Evolutionary conservation across 1,140 invertebrate species (phyloP).

Genomic region (Ceratoteleas bidentatus): DNA sequence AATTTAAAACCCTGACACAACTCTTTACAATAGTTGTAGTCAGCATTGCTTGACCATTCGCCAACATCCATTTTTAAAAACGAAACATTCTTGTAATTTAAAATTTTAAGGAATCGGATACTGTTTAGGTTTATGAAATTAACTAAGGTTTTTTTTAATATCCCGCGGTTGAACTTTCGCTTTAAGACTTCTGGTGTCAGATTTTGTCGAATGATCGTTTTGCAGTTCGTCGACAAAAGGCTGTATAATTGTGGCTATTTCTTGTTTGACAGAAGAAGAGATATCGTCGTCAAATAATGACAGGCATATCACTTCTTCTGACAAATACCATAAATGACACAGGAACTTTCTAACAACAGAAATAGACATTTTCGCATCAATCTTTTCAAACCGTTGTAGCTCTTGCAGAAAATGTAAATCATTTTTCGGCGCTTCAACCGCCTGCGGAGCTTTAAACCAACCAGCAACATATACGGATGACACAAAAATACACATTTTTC

Average conservation of each 20-base stretch:
- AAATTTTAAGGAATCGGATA: constrained; percentile 1
- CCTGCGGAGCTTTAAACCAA: constrained; percentile 39
- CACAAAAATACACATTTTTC: constrained; percentile 47
- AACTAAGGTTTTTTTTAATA: neutral
- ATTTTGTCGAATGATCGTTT: neutral
- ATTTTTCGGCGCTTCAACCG: constrained; percentile 4
- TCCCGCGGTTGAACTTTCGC: neutral
- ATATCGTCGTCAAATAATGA: constrained; percentile 68
- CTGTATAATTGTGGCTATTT: neutral
- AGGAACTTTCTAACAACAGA: constrained; percentile 50
- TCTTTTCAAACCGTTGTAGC: neutral
- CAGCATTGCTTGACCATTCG: neutral
- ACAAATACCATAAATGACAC: constrained; percentile 62
- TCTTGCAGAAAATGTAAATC: constrained; percentile 2
- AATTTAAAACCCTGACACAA: neutral
- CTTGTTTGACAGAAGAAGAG: constrained; percentile 39
- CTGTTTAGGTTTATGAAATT: neutral
- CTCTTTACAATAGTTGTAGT: constrained; percentile 5
- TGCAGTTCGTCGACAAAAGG: neutral
- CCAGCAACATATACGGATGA: constrained; percentile 28
- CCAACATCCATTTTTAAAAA: neutral
- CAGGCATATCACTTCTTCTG: constrained; percentile 60
- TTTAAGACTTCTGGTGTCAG: neutral
- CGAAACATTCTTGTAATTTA: neutral
- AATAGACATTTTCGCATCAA: constrained; percentile 23